Evolutionary conservation across 2,113 vertebrate genomes (phyloP), one percentile per base, ranked within the genome.

Genomic region (Polypterus bichir): DNA sequence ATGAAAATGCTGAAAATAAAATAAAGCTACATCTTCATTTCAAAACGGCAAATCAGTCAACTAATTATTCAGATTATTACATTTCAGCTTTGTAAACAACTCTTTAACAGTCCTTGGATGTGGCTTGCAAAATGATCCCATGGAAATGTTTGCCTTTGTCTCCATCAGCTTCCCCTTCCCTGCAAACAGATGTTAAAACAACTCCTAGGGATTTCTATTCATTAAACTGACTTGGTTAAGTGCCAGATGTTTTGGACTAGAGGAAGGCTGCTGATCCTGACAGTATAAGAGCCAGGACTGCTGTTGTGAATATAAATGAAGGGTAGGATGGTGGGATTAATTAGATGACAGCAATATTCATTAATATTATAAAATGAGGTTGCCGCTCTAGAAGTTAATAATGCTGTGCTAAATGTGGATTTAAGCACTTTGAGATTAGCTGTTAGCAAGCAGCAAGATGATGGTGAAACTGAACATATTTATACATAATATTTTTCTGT

Each of bases 141-240:
- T 55, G 6, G 44, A 8, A 55, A 55, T 55, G 9, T 4, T 45
- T 58, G 44, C 44, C 56, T 4, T 44, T 58, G 8, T 44, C 9
- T 5, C 27, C 56, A 7, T 45, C 56, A 45, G 8, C 5, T 44
- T 58, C 44, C 54, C 44, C 5, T 58, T 3, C 27, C 56, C 44
- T 44, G 7, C 44, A 58, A 58, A 58, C 5, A 58, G 56, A 58
- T 58, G 56, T 58, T 58, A 44, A 58, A 45, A 44, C 27, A 58
- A 45, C 44, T 44, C 44, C 9, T 8, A 3, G 54, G 54, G 54
- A 51, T 9, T 51, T 51, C 6, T 51, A 51, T 51, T 51, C 9
- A 51, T 51, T 51, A 51, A 51, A 51, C 9, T 51, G 9, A 51
- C 6, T 51, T 7, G 6, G 49, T 51, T 7, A 51, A 51, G 9